phyloP scores from a whole-genome alignment of 2,113 vertebrate species.

The Calidris pygmaea region DNA sequence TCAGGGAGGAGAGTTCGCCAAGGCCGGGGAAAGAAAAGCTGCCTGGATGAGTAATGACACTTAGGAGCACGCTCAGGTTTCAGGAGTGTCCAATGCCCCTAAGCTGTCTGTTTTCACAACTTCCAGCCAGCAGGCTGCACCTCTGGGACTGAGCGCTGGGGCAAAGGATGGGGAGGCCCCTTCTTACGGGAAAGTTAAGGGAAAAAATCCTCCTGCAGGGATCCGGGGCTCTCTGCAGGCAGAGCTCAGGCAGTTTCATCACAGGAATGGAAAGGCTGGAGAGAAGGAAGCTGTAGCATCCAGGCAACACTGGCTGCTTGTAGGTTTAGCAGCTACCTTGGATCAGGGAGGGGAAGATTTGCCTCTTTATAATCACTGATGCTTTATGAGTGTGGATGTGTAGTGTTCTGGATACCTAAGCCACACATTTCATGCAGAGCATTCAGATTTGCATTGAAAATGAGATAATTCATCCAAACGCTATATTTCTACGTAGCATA shows the following conservation, averaged over 20 bases:
- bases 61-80: slow-evolving; percentile 45
- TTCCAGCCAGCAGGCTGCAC: slow-evolving; percentile 42
- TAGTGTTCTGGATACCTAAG: neutral
- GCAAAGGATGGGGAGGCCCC: slow-evolving; percentile 32
- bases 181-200: neutral
- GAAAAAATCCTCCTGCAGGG: neutral
- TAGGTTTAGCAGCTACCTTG: neutral
- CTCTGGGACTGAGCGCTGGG: neutral
- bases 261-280: neutral
- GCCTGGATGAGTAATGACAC: slow-evolving; percentile 67
- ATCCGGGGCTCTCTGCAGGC: neutral
- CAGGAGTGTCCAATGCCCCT: slow-evolving; percentile 16
- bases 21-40: slow-evolving; percentile 46
- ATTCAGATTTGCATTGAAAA: neutral
- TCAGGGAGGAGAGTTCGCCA: slow-evolving; percentile 13
- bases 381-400: neutral
- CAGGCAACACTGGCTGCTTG: neutral
- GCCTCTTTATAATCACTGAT: neutral
- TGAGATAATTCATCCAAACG: neutral
- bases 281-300: neutral
- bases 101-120: slow-evolving; percentile 57
- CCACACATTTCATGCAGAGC: neutral
- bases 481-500: neutral
- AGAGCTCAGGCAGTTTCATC: neutral
- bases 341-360: neutral